Conservation (phyloP, 2,113 vertebrate genomes). For the Nycticebus coucang region DNA sequence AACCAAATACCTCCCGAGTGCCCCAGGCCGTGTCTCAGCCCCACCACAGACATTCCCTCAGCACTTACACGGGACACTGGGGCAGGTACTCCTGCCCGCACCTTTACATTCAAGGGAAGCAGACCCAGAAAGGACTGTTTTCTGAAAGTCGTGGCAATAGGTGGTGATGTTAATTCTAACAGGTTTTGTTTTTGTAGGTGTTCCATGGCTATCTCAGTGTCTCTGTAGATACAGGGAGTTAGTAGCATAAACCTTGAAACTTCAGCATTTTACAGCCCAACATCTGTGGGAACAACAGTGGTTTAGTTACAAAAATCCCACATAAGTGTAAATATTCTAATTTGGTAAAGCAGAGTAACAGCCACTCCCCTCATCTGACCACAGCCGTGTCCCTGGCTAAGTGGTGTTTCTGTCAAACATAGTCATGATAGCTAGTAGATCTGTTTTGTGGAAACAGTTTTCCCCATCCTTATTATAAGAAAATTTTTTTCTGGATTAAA, state of each 20-base stretch:
- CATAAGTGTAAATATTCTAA: not conserved
- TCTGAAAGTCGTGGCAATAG: not conserved
- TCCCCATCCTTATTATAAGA: not conserved
- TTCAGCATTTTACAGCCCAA: not conserved
- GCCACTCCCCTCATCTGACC: not conserved
- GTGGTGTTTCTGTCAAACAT: accelerated
- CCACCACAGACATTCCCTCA: too few species aligned
- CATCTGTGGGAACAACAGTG: not conserved
- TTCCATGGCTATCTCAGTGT: not conserved
- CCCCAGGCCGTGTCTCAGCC: not conserved
- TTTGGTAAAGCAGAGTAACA: not conserved
- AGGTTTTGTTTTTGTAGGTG: accelerated
- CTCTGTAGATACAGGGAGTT: not conserved
- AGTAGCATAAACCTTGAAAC: not conserved
- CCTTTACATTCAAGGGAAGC: not conserved
- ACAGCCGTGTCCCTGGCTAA: not conserved
- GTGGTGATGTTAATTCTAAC: accelerated
- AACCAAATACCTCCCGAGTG: accelerated
- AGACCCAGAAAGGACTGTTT: not conserved
- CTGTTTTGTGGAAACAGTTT: not conserved
- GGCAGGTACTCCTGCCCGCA: accelerated
- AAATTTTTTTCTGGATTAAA: not conserved
- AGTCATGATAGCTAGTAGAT: not conserved
- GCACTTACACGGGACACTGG: accelerated
- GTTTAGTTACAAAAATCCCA: conserved; percentile 4